Evolutionary conservation across 2,888 invertebrate genomes (phyloP), one percentile per base, ranked within the genome.

Genomic region (Amblyjoppa fuscipennis): DNA sequence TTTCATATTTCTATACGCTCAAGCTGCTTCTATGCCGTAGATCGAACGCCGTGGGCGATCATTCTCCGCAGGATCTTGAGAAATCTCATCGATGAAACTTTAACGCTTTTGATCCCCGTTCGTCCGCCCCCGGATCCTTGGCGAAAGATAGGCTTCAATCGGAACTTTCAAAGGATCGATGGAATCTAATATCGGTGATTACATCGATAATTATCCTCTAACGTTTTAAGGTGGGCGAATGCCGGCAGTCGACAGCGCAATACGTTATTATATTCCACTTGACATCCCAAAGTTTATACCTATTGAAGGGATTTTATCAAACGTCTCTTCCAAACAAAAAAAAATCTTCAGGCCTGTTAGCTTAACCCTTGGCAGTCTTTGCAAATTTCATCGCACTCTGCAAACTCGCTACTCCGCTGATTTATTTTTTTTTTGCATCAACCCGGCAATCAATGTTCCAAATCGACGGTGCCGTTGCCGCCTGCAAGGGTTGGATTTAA

Each of bases 51-150:
- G 89, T 90, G 90, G 90, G 91, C 89, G 89, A 89, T 84, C 76
- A 61, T 81, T 84, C 73, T 82, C 81, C 84, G 78, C 85, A 85
- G 88, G 88, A 90, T 89, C 90, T 89, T 90, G 87, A 83, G 90
- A 89, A 90, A 90, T 89, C 81, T 28, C 69, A 77, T 68, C 34
- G 71, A 41, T 53, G 45, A 68, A 77, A 73, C 64, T 16, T 82
- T 76, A 68, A 85, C 84, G 56, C 84, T 82, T 76, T 74, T 76
- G 51, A 53, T 77, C 59, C 73, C 68, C 75, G 59, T 83, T 86
- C 76, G 28, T 71, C 59, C 87, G 86, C 81, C 87, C 78, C 73
- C 83, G 70, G 81, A 84, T 76, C 74, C 83, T 83, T 79, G 76
- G 64, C 59, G 74, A 83, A 84, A 76, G 34, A 45, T 16, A 61